phyloP scores from a whole-genome alignment of 2,113 vertebrate genomes.

The Callithrix jacchus region DNA sequence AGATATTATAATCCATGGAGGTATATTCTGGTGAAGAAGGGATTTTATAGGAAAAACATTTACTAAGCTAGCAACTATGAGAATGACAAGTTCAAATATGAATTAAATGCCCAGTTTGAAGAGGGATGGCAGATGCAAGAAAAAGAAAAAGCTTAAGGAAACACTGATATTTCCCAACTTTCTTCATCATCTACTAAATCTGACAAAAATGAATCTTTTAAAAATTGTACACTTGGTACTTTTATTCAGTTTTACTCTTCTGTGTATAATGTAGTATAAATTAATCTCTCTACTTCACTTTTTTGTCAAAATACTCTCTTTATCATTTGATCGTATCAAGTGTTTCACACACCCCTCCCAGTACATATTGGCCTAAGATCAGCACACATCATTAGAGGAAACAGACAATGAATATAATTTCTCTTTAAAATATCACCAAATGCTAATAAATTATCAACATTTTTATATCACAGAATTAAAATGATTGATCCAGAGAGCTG shows the following conservation, averaged over 20 bases:
- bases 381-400: slow-evolving; percentile 61
- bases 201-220: slow-evolving; percentile 31
- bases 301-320: slow-evolving; percentile 76
- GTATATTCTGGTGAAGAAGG: slow-evolving; percentile 74
- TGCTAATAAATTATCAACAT: slow-evolving; percentile 69
- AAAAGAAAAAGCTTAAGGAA: slow-evolving; percentile 43
- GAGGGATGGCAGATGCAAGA: neutral
- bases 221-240: neutral
- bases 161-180: slow-evolving; percentile 55
- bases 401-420: neutral
- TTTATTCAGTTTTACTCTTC: slow-evolving; percentile 41
- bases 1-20: slow-evolving; percentile 72
- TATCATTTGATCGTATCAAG: neutral
- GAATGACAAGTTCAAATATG: slow-evolving; percentile 68
- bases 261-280: slow-evolving; percentile 63
- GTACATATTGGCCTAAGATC: slow-evolving; percentile 51
- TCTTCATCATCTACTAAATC: slow-evolving; percentile 54
- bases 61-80: slow-evolving; percentile 66
- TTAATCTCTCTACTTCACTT: slow-evolving; percentile 48
- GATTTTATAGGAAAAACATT: slow-evolving; percentile 72
- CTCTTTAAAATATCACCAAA: slow-evolving; percentile 72
- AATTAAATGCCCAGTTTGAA: slow-evolving; percentile 63
- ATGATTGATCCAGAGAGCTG: neutral
- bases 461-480: slow-evolving; percentile 56
- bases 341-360: slow-evolving; percentile 6